Evolutionary conservation across 2,113 vertebrate genomes (phyloP).

Genomic region (Corynorhinus townsendii): DNA sequence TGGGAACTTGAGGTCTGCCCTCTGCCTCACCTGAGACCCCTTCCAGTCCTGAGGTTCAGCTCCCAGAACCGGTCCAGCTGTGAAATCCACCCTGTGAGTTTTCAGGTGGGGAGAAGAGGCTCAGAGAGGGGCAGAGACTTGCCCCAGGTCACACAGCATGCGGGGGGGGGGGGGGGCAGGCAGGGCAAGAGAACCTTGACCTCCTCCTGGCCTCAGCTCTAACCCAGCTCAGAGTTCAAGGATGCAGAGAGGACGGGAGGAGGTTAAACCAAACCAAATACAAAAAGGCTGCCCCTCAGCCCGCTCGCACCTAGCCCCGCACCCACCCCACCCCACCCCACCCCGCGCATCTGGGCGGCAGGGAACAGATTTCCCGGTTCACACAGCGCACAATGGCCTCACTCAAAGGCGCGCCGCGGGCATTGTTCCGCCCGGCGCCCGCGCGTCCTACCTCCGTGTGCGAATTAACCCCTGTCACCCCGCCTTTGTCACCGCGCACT

Average conservation of each 20-base stretch:
- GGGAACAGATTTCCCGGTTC: constrained; percentile 85
- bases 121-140: not conserved
- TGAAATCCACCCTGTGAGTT: not conserved
- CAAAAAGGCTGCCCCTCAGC: not conserved
- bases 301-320: not conserved
- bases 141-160: not conserved
- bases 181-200: not conserved
- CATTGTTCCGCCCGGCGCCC: constrained; percentile 83
- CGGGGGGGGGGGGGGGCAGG: not conserved
- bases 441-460: constrained; percentile 84
- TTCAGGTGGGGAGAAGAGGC: not conserved
- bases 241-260: constrained; percentile 24
- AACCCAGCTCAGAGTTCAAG: not conserved
- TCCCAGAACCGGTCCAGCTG: not conserved
- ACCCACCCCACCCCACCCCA: not conserved
- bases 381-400: constrained; percentile 83
- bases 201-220: not conserved
- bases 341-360: constrained; percentile 71
- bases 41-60: not conserved
- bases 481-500: constrained; percentile 78
- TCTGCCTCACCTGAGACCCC: not conserved
- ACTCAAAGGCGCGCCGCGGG: constrained; percentile 81
- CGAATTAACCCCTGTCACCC: constrained; percentile 86
- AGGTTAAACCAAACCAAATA: constrained; percentile 62
- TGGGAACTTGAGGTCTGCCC: not conserved